phyloP scores from a whole-genome alignment of 2,888 invertebrate genomes.

The Pteria penguin region DNA sequence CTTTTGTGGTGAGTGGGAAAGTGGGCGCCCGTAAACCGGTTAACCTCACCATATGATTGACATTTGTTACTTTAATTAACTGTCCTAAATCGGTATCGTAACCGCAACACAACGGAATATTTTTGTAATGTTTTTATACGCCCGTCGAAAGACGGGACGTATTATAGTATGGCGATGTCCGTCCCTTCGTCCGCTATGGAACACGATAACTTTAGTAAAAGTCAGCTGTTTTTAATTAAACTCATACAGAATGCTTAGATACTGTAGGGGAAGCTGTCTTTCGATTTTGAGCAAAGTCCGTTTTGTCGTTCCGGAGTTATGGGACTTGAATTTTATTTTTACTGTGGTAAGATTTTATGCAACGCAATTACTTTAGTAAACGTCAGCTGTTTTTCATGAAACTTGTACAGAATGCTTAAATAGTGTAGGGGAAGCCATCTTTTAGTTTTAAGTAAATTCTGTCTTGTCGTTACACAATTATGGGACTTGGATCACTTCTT shows the following conservation, averaged over 20 bases:
- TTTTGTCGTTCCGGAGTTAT: no score
- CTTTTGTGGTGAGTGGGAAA: no score
- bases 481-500: not conserved
- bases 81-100: no score
- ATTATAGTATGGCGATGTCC: not conserved
- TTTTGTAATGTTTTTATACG: no score
- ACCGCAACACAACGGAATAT: no score
- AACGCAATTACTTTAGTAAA: not conserved
- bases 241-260: no score
- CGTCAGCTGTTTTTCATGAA: not conserved
- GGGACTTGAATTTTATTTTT: not conserved
- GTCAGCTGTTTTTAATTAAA: not conserved
- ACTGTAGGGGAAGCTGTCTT: no score
- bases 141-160: not conserved
- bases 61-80: no score
- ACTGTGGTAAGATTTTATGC: not conserved
- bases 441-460: not conserved
- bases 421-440: not conserved
- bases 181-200: not conserved
- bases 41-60: no score
- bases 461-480: not conserved
- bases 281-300: no score
- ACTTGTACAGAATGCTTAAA: not conserved
- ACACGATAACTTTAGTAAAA: not conserved
- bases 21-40: no score